phyloP scores from a whole-genome alignment of 35 echinoderm and acorn worm genomes.

The Stichopus chloronotus region DNA sequence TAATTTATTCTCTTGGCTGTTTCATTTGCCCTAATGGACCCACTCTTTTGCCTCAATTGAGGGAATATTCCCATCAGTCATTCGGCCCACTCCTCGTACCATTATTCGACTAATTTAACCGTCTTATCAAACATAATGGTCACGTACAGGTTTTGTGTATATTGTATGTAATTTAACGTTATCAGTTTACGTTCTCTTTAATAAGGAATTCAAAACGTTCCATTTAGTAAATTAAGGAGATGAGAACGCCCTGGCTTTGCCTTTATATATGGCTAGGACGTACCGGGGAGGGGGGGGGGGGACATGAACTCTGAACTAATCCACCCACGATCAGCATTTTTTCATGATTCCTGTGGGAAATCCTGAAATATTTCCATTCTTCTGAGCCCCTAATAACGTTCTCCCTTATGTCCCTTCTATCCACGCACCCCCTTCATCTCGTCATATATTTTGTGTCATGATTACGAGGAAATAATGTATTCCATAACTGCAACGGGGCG shows the following conservation, averaged over 20 bases:
- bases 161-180: too few relatives aligned
- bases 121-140: neutral
- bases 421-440: too few relatives aligned
- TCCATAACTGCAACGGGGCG: too few relatives aligned
- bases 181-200: too few relatives aligned
- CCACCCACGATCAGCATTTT: neutral
- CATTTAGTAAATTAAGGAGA: neutral
- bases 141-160: neutral
- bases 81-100: too few relatives aligned
- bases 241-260: neutral
- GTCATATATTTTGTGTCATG: too few relatives aligned
- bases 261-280: neutral
- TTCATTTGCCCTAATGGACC: too few relatives aligned
- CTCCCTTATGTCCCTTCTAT: neutral
- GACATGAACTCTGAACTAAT: too few relatives aligned
- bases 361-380: neutral
- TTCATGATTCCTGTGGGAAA: neutral
- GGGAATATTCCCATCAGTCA: too few relatives aligned
- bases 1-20: too few relatives aligned
- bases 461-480: too few relatives aligned
- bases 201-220: neutral
- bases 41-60: too few relatives aligned
- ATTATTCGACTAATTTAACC: neutral
- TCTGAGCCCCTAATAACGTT: neutral
- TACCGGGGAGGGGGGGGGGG: neutral